A percentile compares a stretch with the other conserved stretches of the same genome.
These are phyloP conservation scores for Plecturocebus donacophilus DNA, from an alignment of 2,113 vertebrate species.

Conservation along the genomic window DNA sequence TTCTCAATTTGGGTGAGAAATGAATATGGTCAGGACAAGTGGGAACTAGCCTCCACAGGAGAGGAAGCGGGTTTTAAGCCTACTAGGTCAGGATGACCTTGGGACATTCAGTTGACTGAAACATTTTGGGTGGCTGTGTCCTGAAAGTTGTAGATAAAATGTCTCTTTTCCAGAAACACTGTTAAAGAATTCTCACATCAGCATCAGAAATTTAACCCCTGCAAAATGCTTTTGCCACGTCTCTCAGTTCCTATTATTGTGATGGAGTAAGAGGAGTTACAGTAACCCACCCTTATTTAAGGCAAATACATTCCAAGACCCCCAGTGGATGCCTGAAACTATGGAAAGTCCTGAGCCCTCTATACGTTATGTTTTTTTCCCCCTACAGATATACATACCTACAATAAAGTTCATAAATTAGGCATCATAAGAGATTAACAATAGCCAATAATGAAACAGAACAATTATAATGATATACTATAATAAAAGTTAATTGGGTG, in stretches of 20 bases:
- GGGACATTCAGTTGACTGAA: not conserved
- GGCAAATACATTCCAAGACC: not conserved
- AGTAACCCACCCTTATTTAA: not conserved
- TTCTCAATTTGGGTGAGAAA: not conserved
- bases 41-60: not conserved
- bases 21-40: not conserved
- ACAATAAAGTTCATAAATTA: not conserved
- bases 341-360: not conserved
- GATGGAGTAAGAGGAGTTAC: not conserved
- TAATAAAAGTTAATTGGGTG: not conserved
- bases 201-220: not conserved
- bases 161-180: not conserved
- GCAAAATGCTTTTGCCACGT: not conserved
- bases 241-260: not conserved
- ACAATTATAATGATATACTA: not conserved
- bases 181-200: not conserved
- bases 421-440: not conserved
- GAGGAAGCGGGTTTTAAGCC: not conserved
- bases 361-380: not conserved
- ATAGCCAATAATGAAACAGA: not conserved
- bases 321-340: not conserved
- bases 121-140: not conserved
- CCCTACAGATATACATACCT: not conserved
- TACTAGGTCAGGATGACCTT: not conserved
- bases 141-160: slow-evolving; percentile 2